Conservation (phyloP, 37 sponge, comb jelly and placozoan species). For the Chondrosia reniformis region DNA sequence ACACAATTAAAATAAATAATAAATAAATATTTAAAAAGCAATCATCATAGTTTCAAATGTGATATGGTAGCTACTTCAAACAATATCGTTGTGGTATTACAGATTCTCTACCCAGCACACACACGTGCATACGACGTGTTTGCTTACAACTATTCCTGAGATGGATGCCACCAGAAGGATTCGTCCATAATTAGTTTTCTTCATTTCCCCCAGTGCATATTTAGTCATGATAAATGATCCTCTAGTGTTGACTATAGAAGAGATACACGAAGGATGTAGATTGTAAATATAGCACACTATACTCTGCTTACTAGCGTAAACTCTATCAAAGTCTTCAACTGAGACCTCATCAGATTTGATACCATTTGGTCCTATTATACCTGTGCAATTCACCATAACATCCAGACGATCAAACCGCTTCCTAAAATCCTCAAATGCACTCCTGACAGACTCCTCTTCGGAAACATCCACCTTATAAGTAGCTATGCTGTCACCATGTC, state of each 20-base stretch:
- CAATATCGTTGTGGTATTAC: no score
- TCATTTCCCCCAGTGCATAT: conserved; percentile 54
- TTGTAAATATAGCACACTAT: background rate
- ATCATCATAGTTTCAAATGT: no score
- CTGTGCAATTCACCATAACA: conserved; percentile 79
- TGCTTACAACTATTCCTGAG: conserved; percentile 80
- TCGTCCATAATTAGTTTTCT: conserved; percentile 60
- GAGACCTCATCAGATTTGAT: conserved; percentile 30
- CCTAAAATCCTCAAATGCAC: conserved; percentile 23
- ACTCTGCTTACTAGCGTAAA: conserved; percentile 39
- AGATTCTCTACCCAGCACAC: no score
- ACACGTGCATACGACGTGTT: no score
- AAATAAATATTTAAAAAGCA: no score
- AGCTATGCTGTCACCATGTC: background rate
- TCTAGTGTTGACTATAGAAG: conserved; percentile 54
- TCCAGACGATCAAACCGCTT: conserved; percentile 43
- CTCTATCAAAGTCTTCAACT: conserved; percentile 54
- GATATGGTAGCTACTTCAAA: no score
- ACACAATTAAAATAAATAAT: no score
- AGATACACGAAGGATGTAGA: no score
- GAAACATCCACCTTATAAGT: conserved; percentile 49
- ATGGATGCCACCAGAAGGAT: conserved; percentile 76
- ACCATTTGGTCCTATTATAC: conserved; percentile 67
- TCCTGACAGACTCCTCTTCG: conserved; percentile 42
- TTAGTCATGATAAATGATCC: conserved; percentile 73